phyloP scores from a whole-genome alignment of 2,888 invertebrate genomes.

The Tanytarsus gracilentus region DNA sequence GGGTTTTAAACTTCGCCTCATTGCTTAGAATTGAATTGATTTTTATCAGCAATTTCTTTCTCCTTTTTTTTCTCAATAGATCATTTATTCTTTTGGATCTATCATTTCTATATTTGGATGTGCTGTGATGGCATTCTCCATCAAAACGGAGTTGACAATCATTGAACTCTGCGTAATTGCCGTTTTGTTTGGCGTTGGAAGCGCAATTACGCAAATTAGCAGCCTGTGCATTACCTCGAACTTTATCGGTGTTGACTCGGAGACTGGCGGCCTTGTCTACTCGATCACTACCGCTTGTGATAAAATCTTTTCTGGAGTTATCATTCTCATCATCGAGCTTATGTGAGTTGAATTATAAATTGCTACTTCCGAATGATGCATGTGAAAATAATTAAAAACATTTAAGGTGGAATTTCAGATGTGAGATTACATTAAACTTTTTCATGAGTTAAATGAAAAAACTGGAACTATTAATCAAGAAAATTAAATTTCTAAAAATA shows the following conservation, averaged over 20 bases:
- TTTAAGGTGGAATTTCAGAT: too few relatives aligned
- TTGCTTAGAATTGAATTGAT: neutral
- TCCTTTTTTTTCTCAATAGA: slow-evolving; percentile 37
- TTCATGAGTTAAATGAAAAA: neutral
- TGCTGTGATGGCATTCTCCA: slow-evolving; percentile 51
- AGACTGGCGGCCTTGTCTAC: slow-evolving; percentile 82
- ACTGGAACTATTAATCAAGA: neutral
- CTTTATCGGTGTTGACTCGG: slow-evolving; percentile 74
- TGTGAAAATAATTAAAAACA: too few relatives aligned
- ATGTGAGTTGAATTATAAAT: slow-evolving; percentile 56
- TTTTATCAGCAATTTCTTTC: neutral
- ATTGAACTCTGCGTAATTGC: slow-evolving; percentile 51
- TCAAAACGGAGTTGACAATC: slow-evolving; percentile 45
- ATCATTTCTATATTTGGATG: slow-evolving; percentile 52
- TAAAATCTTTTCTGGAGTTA: slow-evolving; percentile 78
- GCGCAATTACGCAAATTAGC: slow-evolving; percentile 77
- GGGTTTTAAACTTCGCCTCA: neutral
- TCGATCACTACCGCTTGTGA: slow-evolving; percentile 88
- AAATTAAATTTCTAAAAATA: too few relatives aligned
- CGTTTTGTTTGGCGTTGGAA: slow-evolving; percentile 56
- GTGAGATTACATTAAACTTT: too few relatives aligned
- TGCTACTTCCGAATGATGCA: too few relatives aligned
- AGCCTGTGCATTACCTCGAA: slow-evolving; percentile 81
- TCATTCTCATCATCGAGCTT: slow-evolving; percentile 74
- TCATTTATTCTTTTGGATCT: slow-evolving; percentile 56